phyloP scores from a whole-genome alignment of 2,888 invertebrate species.

The Colostygia pectinataria region DNA sequence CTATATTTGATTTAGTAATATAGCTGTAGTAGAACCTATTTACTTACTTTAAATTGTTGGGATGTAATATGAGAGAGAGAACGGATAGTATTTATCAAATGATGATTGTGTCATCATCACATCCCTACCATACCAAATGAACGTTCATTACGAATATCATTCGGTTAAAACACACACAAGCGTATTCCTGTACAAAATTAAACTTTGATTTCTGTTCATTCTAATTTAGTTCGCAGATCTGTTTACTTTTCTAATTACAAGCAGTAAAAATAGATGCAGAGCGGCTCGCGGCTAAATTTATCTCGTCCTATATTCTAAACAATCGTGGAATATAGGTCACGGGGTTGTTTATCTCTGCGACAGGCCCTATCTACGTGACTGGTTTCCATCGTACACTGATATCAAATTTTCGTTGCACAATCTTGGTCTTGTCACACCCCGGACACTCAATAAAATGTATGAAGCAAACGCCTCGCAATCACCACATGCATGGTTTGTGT shows the following conservation, averaged over 20 bases:
- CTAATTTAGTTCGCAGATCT: conserved; percentile 57
- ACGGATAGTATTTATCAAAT: no score
- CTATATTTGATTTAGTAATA: no score
- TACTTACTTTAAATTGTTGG: no score
- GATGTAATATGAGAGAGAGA: no score
- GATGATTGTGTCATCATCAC: no score
- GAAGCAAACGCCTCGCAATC: no score
- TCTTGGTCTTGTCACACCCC: neutral
- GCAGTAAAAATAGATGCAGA: conserved; percentile 62
- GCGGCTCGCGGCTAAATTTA: conserved; percentile 69
- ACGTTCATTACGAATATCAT: neutral
- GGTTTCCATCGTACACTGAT: conserved; percentile 4
- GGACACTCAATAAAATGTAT: no score
- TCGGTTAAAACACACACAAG: conserved; percentile 6
- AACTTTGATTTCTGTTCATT: conserved; percentile 44
- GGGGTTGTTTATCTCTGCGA: conserved; percentile 49
- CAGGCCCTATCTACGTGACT: conserved; percentile 29
- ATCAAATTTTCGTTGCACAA: conserved; percentile 10
- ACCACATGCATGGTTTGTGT: no score
- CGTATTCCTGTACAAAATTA: conserved; percentile 26
- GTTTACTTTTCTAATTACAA: conserved; percentile 72
- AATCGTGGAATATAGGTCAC: conserved; percentile 67
- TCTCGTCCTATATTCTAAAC: conserved; percentile 69
- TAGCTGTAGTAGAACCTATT: no score
- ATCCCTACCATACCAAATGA: no score